These are phyloP conservation scores for Galemys pyrenaicus DNA, from an alignment of 2,113 vertebrate genomes.

Conservation along the genomic window DNA sequence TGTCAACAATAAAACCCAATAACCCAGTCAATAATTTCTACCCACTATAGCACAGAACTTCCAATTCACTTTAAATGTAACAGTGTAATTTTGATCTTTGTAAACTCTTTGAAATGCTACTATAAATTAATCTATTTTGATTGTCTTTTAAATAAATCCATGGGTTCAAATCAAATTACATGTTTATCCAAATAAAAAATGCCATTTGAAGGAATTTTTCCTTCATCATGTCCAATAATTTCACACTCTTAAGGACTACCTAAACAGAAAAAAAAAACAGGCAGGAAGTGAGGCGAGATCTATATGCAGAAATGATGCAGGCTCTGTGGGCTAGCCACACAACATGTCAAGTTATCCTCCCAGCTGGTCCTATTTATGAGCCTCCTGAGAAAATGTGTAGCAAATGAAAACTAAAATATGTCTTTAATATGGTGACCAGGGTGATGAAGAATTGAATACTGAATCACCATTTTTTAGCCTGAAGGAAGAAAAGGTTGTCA, in stretches of 20 bases:
- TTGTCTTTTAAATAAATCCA: conserved; percentile 12
- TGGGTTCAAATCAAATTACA: conserved; percentile 17
- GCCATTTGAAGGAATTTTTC: background rate
- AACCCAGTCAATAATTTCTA: background rate
- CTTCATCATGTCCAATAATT: background rate
- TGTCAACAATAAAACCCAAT: background rate
- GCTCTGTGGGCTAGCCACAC: background rate
- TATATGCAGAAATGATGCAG: background rate
- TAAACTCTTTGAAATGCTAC: background rate
- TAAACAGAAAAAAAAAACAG: background rate
- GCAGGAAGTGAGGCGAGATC: background rate
- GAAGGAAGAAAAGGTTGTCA: background rate
- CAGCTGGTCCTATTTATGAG: background rate
- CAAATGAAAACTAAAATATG: conserved; percentile 24
- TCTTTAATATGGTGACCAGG: background rate
- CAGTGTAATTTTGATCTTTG: background rate
- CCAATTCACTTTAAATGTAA: conserved; percentile 13
- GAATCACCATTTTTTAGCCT: background rate
- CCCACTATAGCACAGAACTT: background rate
- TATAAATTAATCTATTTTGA: background rate
- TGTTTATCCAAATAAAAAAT: conserved; percentile 20
- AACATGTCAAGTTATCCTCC: background rate
- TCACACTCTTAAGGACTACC: background rate
- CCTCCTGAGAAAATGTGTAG: background rate
- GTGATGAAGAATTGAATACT: background rate